phyloP scores from a whole-genome alignment of 2,888 invertebrate species.

The Hesperia comma region DNA sequence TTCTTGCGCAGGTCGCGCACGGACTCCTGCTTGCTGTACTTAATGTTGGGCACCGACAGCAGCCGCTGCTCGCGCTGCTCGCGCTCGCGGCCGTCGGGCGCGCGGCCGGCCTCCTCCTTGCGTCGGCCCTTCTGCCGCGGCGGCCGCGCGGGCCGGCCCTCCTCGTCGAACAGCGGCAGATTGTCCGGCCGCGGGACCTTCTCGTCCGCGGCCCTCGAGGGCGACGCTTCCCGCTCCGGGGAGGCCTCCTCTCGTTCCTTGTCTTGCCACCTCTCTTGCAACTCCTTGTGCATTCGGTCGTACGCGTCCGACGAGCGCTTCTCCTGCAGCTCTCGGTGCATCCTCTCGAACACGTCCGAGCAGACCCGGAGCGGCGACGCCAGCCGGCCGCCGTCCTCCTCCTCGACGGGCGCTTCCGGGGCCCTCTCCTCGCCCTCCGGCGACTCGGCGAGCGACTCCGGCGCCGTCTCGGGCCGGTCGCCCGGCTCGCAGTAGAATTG shows the following conservation, averaged over 20 bases:
- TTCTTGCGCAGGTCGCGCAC: conserved; percentile 83
- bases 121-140: conserved; percentile 77
- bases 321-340: conserved; percentile 72
- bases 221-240: conserved; percentile 46
- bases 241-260: conserved; percentile 57
- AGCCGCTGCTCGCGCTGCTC: conserved; percentile 72
- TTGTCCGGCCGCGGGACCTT: conserved; percentile 83
- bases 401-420: conserved; percentile 42
- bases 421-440: conserved; percentile 52
- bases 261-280: conserved; percentile 73
- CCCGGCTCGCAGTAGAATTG: conserved; percentile 71
- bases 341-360: conserved; percentile 71
- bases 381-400: conserved; percentile 49
- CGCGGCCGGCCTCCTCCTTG: conserved; percentile 51
- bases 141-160: conserved; percentile 68
- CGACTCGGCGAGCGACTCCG: conserved; percentile 52
- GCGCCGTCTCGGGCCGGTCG: conserved; percentile 54
- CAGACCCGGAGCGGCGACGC: conserved; percentile 68
- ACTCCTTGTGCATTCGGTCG: conserved; percentile 74
- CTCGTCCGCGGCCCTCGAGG: conserved; percentile 54
- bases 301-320: conserved; percentile 64
- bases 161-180: conserved; percentile 82
- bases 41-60: conserved; percentile 91
- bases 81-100: too few relatives aligned
- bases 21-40: conserved; percentile 81